Percentiles rank a stretch among this genome's conserved stretches.
These are phyloP conservation scores for Pithys albifrons DNA, from an alignment of 2,113 vertebrate genomes.

Conservation along the genomic window DNA sequence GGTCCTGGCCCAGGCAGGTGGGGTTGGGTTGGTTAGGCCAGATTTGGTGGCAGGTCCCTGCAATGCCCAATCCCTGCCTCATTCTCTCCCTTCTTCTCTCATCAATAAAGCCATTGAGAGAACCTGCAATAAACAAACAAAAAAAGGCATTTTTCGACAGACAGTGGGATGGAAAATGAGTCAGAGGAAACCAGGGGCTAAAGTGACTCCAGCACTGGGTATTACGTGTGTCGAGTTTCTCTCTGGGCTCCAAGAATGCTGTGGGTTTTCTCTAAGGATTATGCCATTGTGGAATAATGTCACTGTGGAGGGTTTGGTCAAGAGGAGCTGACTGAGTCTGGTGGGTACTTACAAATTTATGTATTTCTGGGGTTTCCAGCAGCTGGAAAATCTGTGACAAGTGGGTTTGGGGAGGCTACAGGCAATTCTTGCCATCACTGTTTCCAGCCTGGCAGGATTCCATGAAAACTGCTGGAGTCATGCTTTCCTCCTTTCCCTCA, in stretches of 20 bases:
- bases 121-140: constrained; percentile 40
- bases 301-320: constrained; percentile 50
- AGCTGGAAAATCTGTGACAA: constrained; percentile 6
- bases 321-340: constrained; percentile 25
- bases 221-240: constrained; percentile 38
- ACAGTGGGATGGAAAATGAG: constrained; percentile 69
- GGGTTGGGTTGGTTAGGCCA: not conserved
- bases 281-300: constrained; percentile 68
- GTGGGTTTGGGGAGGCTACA: not conserved
- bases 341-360: constrained; percentile 37
- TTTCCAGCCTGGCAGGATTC: not conserved
- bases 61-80: not conserved
- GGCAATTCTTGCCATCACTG: constrained; percentile 22
- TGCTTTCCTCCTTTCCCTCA: not conserved
- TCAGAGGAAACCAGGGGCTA: constrained; percentile 48
- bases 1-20: not conserved
- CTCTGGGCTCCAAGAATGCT: constrained; percentile 52
- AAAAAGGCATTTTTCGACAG: not conserved
- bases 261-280: constrained; percentile 57
- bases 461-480: not conserved
- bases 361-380: not conserved
- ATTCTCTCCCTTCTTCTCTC: not conserved
- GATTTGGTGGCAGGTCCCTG: not conserved
- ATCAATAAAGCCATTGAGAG: constrained; percentile 25
- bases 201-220: constrained; percentile 23